Base-by-base conservation (phyloP, 1,140 invertebrate species). In the Pemphigus obesinymphae region DNA sequence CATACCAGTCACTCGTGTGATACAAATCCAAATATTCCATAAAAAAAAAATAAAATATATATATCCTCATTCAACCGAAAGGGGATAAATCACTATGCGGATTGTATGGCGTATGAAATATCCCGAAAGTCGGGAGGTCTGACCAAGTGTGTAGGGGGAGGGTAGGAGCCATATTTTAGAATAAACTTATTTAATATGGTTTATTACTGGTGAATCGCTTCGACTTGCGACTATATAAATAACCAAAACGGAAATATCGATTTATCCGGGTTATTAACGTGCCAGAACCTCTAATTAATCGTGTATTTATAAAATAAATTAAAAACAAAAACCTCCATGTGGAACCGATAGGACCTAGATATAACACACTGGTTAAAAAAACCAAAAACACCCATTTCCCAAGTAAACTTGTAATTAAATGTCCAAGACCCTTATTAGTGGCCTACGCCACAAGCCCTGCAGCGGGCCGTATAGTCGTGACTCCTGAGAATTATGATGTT, bases 401-500 rank as follows among this genome's bases (percentile, higher is more conserved):
- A 20, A 10, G 15, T n/a, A 50, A 73, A 29, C 70, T 13, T 17
- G 26, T 31, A 73, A 73, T 73, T 73, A 73, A n/a, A 73, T 50
- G 0, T 1, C 70, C 43, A 10, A 31, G 7, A 73, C 70, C 70
- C 70, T 73, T 73, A 73, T 73, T 50, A 73, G 45, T 20, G 45
- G 26, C 15, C 23, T 0, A 31, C 29, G n/a, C 43, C 11, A 11
- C 68, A 10, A 11, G 26, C 26, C 13, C n/a, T n/a, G n/a, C n/a
- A n/a, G 2, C 13, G 3, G 17, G 45, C 5, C 8, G 17, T 20
- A n/a, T n/a, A 26, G 17, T 73, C 70, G 70, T 73, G 70, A 73
- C 70, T 73, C 17, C 17, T 23, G 26, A 48, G 26, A 48, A 73
- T 73, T 73, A 50, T 50, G 70, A 73, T 20, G 43, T 73, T 73